Conservation (phyloP, 2,797 vertebrate genomes). For the Chaenodraco wilsoni region DNA sequence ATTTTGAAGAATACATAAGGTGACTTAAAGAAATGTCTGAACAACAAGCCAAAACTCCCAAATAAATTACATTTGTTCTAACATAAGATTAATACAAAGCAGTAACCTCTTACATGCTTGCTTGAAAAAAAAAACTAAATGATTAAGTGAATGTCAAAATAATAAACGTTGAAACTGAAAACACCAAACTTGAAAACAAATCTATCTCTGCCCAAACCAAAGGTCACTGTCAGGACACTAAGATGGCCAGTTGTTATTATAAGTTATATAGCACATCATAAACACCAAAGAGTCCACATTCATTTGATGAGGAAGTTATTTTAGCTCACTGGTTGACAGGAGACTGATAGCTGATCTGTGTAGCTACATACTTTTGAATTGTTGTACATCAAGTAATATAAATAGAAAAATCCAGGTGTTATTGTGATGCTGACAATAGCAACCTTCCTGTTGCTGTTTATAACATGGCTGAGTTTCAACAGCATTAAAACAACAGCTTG, state of each 20-base stretch:
- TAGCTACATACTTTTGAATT: conserved; percentile 7
- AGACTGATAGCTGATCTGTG: conserved; percentile 19
- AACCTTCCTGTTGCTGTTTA: conserved; percentile 8
- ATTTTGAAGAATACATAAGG: too few relatives aligned
- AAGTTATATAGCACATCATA: not conserved
- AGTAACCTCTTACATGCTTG: too few relatives aligned
- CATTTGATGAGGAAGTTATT: conserved; percentile 47
- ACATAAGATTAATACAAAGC: too few relatives aligned
- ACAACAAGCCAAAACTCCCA: too few relatives aligned
- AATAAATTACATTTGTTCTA: too few relatives aligned
- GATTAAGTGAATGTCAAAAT: too few relatives aligned
- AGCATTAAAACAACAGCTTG: conserved; percentile 19
- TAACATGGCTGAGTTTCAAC: conserved; percentile 15
- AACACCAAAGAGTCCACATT: conserved; percentile 18
- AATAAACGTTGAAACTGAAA: too few relatives aligned
- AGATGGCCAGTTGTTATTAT: not conserved
- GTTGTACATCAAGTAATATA: not conserved
- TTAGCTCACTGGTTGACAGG: conserved; percentile 32
- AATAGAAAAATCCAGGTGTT: conserved; percentile 6
- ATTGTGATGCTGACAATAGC: not conserved
- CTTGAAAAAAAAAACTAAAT: too few relatives aligned
- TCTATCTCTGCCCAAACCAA: too few relatives aligned
- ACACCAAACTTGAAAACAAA: too few relatives aligned
- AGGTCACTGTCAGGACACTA: too few relatives aligned
- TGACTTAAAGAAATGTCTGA: too few relatives aligned